A percentile compares a stretch with the other conserved stretches of the same genome.
Conservation (phyloP, 2,113 vertebrate species). For the Epinephelus cyanopodus region DNA sequence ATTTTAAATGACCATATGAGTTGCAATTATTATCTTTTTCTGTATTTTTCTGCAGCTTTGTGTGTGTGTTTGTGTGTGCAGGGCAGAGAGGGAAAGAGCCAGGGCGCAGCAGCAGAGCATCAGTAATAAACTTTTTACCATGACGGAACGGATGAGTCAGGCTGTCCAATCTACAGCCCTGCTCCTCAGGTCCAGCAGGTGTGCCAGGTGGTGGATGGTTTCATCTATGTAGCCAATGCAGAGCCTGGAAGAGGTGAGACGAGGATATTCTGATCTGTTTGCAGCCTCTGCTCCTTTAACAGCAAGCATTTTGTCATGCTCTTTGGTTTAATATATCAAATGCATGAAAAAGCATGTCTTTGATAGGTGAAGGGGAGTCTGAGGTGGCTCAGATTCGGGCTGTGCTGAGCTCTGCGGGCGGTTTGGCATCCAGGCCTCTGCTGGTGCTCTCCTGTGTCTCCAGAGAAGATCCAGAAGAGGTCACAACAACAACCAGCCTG, state of each 20-base stretch:
- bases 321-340: not conserved
- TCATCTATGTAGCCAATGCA: constrained; percentile 95
- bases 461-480: constrained; percentile 59
- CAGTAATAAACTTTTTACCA: constrained; percentile 90
- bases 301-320: not conserved
- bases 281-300: not conserved
- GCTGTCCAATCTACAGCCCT: constrained; percentile 79
- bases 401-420: constrained; percentile 86
- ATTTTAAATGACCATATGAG: not conserved
- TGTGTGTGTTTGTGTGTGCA: constrained; percentile 69
- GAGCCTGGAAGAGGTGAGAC: constrained; percentile 88
- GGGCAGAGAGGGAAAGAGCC: constrained; percentile 91
- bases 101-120: constrained; percentile 84
- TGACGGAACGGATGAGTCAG: constrained; percentile 79
- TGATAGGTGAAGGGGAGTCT: constrained; percentile 79
- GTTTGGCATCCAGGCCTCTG: constrained; percentile 85
- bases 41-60: not conserved
- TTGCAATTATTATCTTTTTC: not conserved
- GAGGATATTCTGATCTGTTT: not conserved
- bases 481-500: not conserved
- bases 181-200: constrained; percentile 91
- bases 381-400: constrained; percentile 89
- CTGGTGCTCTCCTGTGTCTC: constrained; percentile 92
- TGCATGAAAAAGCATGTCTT: not conserved
- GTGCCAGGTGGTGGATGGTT: constrained; percentile 91